Conservation (phyloP, 2,797 vertebrate genomes). For the Mallotus villosus region DNA sequence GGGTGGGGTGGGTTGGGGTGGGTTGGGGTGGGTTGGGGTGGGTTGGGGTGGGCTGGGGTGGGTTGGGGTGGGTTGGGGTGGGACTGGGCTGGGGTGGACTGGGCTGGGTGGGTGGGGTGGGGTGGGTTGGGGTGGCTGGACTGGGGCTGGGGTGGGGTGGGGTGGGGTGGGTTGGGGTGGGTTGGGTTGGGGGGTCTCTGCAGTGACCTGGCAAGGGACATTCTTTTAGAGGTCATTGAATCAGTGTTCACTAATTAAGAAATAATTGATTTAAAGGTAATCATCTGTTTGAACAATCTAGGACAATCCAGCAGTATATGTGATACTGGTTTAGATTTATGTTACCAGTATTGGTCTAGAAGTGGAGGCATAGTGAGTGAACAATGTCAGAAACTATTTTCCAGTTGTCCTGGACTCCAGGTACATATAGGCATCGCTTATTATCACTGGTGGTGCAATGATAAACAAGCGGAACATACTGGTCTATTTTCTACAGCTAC, state of each 20-base stretch:
- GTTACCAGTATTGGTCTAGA: background rate
- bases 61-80: too few relatives aligned
- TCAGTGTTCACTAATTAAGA: conserved; percentile 15
- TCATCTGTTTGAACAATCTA: conserved; percentile 8
- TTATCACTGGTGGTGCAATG: conserved; percentile 8
- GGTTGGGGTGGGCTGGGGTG: too few relatives aligned
- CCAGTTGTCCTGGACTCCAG: background rate
- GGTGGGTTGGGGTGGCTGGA: too few relatives aligned
- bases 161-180: too few relatives aligned
- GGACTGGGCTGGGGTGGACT: too few relatives aligned
- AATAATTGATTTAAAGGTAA: conserved; percentile 11
- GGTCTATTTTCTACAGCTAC: conserved; percentile 37
- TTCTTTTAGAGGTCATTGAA: conserved; percentile 26
- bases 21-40: too few relatives aligned
- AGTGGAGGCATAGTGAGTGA: background rate
- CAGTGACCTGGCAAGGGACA: conserved; percentile 15
- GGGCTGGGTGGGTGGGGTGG: too few relatives aligned
- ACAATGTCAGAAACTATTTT: background rate
- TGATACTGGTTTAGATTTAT: background rate
- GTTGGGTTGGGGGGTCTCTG: background rate
- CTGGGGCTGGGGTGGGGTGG: too few relatives aligned
- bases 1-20: too few relatives aligned
- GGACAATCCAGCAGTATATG: conserved; percentile 2
- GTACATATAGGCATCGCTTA: background rate
- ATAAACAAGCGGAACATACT: conserved; percentile 35